Conservation (phyloP, 1,140 invertebrate species). For the Tyrophagus putrescentiae region DNA sequence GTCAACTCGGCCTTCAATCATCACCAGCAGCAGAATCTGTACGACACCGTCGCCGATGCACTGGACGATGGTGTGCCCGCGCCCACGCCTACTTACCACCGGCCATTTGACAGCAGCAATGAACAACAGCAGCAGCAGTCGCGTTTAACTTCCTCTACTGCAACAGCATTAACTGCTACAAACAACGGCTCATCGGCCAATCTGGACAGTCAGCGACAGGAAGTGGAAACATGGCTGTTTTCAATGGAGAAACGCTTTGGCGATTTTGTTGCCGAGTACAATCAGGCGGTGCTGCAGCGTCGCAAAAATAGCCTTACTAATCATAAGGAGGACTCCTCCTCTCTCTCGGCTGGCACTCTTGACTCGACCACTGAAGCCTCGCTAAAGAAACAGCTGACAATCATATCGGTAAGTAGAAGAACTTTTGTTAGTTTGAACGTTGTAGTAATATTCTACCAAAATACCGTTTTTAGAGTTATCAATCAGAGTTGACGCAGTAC, state of each 20-base stretch:
- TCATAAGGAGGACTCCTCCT: too few species aligned
- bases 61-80: not conserved
- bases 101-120: not conserved
- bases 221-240: not conserved
- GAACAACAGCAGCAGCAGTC: not conserved
- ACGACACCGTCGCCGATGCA: constrained; percentile 12
- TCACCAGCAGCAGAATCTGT: not conserved
- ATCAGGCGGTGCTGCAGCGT: not conserved
- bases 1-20: not conserved
- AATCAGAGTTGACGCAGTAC: constrained; percentile 5
- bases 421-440: not conserved
- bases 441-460: too few species aligned
- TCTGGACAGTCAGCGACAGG: not conserved
- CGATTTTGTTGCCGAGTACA: constrained; percentile 2
- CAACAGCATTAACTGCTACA: not conserved
- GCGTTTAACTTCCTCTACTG: not conserved
- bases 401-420: constrained; percentile 3
- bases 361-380: not conserved
- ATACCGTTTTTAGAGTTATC: constrained; percentile 9
- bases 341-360: not conserved
- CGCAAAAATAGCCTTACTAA: not conserved
- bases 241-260: constrained; percentile 10
- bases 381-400: constrained; percentile 2
- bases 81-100: not conserved
- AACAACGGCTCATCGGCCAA: not conserved